A percentile compares a stretch with the other conserved stretches of the same genome.
Conservation (phyloP, 2,797 vertebrate species). For the Cheirogaleus major region DNA sequence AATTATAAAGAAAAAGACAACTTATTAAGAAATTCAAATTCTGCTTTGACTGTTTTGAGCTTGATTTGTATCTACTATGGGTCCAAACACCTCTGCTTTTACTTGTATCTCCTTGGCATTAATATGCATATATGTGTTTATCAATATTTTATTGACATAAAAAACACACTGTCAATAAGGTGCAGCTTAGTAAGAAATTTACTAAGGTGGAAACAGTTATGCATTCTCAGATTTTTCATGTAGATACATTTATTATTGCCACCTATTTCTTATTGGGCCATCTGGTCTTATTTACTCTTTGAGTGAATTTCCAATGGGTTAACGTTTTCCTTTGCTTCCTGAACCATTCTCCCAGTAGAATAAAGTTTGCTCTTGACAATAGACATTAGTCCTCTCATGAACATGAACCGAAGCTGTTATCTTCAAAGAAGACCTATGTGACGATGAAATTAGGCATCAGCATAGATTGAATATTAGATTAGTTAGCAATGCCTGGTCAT, state of each 20-base stretch:
- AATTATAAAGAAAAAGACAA: slow-evolving; percentile 7
- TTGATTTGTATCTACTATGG: not conserved
- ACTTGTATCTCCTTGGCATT: slow-evolving; percentile 14
- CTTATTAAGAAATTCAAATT: slow-evolving; percentile 46
- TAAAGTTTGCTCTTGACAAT: not conserved
- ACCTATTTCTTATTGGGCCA: not conserved
- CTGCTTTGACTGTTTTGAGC: slow-evolving; percentile 18
- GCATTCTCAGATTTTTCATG: not conserved
- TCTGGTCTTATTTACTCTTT: not conserved
- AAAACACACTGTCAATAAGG: not conserved
- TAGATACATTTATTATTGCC: not conserved
- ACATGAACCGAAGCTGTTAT: not conserved
- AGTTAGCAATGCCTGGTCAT: not conserved
- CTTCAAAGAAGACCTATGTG: not conserved
- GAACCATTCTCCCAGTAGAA: not conserved
- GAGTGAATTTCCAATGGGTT: not conserved
- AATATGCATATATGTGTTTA: not conserved
- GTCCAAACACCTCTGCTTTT: not conserved
- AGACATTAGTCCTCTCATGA: not conserved
- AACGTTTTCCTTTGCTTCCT: not conserved
- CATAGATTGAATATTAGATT: not conserved
- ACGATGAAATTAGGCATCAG: not conserved
- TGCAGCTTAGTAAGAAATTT: not conserved
- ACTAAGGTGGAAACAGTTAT: not conserved
- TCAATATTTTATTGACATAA: not conserved